Evolutionary conservation across 1,140 invertebrate species (phyloP).

Genomic region (Aphaenogaster ashmeadi): DNA sequence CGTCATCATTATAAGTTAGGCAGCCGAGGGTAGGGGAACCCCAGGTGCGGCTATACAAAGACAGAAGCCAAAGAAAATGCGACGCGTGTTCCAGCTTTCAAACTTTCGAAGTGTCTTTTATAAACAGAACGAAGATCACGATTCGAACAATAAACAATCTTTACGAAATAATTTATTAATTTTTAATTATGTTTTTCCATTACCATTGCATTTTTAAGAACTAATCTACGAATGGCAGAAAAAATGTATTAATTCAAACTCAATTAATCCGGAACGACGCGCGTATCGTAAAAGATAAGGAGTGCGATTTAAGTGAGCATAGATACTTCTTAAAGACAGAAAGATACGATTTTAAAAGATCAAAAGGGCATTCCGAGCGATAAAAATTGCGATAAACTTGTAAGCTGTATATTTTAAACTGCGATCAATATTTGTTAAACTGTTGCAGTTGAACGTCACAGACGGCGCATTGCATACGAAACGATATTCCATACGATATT

Average conservation of each 20-base stretch:
- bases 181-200: background rate
- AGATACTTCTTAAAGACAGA: background rate
- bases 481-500: background rate
- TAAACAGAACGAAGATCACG: background rate
- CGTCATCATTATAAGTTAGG: constrained; percentile 67
- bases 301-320: background rate
- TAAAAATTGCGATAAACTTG: constrained; percentile 4
- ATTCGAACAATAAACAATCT: background rate
- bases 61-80: background rate
- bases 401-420: constrained; percentile 3
- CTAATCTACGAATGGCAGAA: background rate
- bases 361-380: background rate
- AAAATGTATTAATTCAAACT: background rate
- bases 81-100: background rate
- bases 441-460: too few species aligned
- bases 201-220: background rate
- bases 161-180: background rate
- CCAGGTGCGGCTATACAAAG: constrained; percentile 59
- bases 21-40: constrained; percentile 63
- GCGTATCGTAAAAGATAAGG: background rate
- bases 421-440: background rate
- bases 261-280: background rate
- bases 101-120: background rate
- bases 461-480: background rate
- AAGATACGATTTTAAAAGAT: background rate